phyloP scores from a whole-genome alignment of 2,113 vertebrate genomes.

The Nesoenas mayeri region DNA sequence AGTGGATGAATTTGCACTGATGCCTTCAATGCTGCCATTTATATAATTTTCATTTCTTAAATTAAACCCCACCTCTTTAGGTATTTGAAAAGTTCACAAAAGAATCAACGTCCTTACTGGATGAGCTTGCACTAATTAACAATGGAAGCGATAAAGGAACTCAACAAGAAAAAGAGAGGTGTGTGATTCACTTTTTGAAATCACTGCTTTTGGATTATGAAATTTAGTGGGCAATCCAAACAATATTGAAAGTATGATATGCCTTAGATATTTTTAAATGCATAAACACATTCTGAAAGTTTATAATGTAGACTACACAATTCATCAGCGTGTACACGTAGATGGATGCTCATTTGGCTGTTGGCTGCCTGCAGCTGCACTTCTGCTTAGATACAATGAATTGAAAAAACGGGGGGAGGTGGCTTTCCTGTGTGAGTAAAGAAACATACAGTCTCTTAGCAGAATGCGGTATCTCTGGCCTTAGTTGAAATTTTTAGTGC shows the following conservation, averaged over 20 bases:
- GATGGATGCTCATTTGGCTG: not conserved
- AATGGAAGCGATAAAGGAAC: constrained; percentile 90
- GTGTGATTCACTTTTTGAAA: constrained; percentile 5
- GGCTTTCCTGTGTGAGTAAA: not conserved
- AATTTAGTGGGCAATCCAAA: not conserved
- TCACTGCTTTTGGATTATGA: not conserved
- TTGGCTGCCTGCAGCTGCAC: not conserved
- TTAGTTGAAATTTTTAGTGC: not conserved
- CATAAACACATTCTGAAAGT: not conserved
- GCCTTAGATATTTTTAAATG: not conserved
- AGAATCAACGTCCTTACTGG: constrained; percentile 94
- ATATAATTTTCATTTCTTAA: not conserved
- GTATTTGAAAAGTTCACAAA: constrained; percentile 99
- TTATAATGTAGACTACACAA: not conserved
- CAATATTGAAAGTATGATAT: not conserved
- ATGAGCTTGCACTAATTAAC: constrained; percentile 94
- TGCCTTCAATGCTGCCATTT: not conserved
- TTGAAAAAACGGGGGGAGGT: not conserved
- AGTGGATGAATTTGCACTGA: not conserved
- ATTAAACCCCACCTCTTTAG: constrained; percentile 66
- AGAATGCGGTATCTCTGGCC: not conserved
- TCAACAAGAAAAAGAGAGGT: constrained; percentile 92
- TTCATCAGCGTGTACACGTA: accelerated
- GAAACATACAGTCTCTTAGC: not conserved
- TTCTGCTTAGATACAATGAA: not conserved